These are phyloP conservation scores for Polydrusus cervinus DNA, from an alignment of 2,888 invertebrate species.

Conservation along the genomic window DNA sequence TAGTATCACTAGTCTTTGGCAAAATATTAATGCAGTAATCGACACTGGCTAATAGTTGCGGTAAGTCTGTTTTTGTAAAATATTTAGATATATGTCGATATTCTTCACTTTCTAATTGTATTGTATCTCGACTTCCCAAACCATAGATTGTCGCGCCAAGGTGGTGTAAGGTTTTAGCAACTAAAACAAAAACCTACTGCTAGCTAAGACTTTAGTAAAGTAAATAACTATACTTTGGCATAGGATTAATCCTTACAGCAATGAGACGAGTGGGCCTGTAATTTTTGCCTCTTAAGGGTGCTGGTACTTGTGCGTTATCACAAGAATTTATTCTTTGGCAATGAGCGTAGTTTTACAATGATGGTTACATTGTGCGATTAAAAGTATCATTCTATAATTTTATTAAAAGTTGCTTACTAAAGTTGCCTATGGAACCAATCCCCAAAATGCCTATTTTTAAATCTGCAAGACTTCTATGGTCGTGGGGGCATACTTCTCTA, in stretches of 20 bases:
- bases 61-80: slow-evolving; percentile 65
- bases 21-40: slow-evolving; percentile 75
- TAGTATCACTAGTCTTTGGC: slow-evolving; percentile 73
- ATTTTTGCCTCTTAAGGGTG: too few relatives aligned
- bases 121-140: slow-evolving; percentile 56
- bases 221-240: too few relatives aligned
- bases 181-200: slow-evolving; percentile 63
- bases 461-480: slow-evolving; percentile 70
- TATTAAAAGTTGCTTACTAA: slow-evolving; percentile 63
- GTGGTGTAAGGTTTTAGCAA: slow-evolving; percentile 70
- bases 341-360: too few relatives aligned
- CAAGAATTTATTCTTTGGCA: too few relatives aligned
- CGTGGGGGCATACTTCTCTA: slow-evolving; percentile 23
- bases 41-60: slow-evolving; percentile 69
- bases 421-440: slow-evolving; percentile 73
- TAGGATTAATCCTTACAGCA: too few relatives aligned
- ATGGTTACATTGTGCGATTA: too few relatives aligned
- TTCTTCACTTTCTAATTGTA: slow-evolving; percentile 51
- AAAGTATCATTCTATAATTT: too few relatives aligned
- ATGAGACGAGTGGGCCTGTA: too few relatives aligned
- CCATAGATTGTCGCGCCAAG: slow-evolving; percentile 70
- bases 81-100: slow-evolving; percentile 61
- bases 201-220: too few relatives aligned
- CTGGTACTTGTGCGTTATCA: too few relatives aligned
- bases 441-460: slow-evolving; percentile 74